Evolutionary conservation across 2,113 vertebrate species (phyloP).

Genomic region (Lagopus muta): DNA sequence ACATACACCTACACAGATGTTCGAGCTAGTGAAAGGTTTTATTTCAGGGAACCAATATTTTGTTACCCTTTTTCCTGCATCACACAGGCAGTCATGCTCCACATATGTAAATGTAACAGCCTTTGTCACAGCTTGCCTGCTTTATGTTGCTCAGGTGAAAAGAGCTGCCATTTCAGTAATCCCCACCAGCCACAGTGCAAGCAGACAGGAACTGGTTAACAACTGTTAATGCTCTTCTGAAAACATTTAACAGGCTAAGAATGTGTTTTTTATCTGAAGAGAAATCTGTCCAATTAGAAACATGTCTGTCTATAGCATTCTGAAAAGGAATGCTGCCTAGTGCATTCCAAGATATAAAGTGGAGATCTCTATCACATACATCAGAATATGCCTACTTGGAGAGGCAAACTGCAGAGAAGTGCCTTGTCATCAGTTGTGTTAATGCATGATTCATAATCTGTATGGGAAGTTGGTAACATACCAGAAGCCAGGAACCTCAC

Average conservation of each 20-base stretch:
- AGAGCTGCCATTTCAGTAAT: no score
- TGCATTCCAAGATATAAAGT: background rate
- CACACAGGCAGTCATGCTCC: background rate
- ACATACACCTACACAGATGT: background rate
- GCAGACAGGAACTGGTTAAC: background rate
- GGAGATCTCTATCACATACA: background rate
- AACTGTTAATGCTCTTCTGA: background rate
- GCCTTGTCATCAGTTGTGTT: background rate
- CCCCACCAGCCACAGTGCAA: background rate
- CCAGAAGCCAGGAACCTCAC: background rate
- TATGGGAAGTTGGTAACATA: background rate
- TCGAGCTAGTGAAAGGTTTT: background rate
- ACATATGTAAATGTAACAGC: rapidly evolving
- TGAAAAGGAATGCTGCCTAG: background rate
- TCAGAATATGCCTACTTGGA: background rate
- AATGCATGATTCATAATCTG: background rate
- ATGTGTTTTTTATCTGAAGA: background rate
- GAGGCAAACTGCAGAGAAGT: background rate
- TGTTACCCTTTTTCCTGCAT: background rate
- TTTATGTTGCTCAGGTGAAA: rapidly evolving
- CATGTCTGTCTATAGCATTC: background rate
- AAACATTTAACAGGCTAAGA: background rate
- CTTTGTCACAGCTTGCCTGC: background rate
- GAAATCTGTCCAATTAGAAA: background rate
- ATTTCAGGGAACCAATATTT: background rate